phyloP scores from a whole-genome alignment of 2,888 invertebrate species.

The Electrophaes corylata region DNA sequence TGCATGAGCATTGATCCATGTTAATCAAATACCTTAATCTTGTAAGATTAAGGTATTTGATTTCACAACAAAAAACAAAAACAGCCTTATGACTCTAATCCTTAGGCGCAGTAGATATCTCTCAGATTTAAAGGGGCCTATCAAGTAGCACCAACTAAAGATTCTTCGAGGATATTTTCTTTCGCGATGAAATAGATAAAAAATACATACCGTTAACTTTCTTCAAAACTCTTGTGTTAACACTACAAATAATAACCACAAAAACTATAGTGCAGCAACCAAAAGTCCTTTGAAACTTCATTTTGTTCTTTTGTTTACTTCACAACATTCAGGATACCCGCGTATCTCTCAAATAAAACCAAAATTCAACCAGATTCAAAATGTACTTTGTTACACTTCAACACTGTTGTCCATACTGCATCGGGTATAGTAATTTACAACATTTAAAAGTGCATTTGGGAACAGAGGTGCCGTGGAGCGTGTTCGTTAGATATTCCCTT shows the following conservation, averaged over 20 bases:
- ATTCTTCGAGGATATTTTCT: too few relatives aligned
- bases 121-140: too few relatives aligned
- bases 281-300: slow-evolving; percentile 12
- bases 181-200: too few relatives aligned
- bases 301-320: slow-evolving; percentile 10
- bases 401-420: slow-evolving; percentile 55
- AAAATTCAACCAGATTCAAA: neutral
- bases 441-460: slow-evolving; percentile 70
- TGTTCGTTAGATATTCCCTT: slow-evolving; percentile 49
- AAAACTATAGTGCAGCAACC: slow-evolving; percentile 13
- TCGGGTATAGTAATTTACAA: slow-evolving; percentile 58
- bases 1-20: too few relatives aligned
- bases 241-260: slow-evolving; percentile 26
- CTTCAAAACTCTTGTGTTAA: slow-evolving; percentile 23
- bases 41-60: too few relatives aligned
- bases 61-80: too few relatives aligned
- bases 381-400: slow-evolving; percentile 41
- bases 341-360: neutral
- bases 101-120: too few relatives aligned
- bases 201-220: slow-evolving; percentile 22
- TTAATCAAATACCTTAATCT: too few relatives aligned
- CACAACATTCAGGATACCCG: neutral
- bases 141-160: too few relatives aligned
- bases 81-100: too few relatives aligned
- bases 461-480: slow-evolving; percentile 59